Base-by-base conservation (phyloP, 2,797 vertebrate species). In the Scomberomorus guttatus region DNA sequence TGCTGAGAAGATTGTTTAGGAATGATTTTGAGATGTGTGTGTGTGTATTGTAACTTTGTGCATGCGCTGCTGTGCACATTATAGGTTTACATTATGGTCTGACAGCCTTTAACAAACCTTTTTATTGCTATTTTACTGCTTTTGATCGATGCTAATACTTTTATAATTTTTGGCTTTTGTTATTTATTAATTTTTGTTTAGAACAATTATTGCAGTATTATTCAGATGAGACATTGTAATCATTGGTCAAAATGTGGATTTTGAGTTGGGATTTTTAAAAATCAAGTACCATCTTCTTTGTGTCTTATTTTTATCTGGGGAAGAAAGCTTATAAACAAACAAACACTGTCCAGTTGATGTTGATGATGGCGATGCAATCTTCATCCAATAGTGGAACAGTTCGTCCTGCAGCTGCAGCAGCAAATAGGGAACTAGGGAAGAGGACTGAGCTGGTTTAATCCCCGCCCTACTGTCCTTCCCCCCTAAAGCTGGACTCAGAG, bases 391-490 rank as follows among this genome's bases (percentile, higher is more conserved):
- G 76, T 66, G 72, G 82, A 78, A 48, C 82, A 84, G 75, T 56
- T 84, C 42, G 52, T 85, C 75, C 79, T 85, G 80, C 68, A 90
- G 81, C 82, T 90, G 89, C 87, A 87, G 67, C 89, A 92, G 90
- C 93, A 95, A 93, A 93, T 90, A 85, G 93, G 87, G 91, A 93
- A 93, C 79, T 91, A 89, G 91, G 92, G 88, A 93, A 93, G 91
- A 94, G 85, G 89, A 93, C 89, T 92, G 90, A 94, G 86, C 91
- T 82, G 87, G 75, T 81, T 56, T 95, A 95, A 95, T 95, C 94
- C 94, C 77, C 64, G 71, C 59, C 48, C 66, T 25, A 85, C 81
- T 76, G 55, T 89, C 87, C 88, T 73, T 57, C 84, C 88, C 86
- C 88, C 85, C 32, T 20, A 71, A 82, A 87, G 50, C 78, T 83